A percentile compares a stretch with the other conserved stretches of the same genome.
Conservation (phyloP, 2,797 vertebrate genomes). For the Enteromius unitaeniatus region DNA sequence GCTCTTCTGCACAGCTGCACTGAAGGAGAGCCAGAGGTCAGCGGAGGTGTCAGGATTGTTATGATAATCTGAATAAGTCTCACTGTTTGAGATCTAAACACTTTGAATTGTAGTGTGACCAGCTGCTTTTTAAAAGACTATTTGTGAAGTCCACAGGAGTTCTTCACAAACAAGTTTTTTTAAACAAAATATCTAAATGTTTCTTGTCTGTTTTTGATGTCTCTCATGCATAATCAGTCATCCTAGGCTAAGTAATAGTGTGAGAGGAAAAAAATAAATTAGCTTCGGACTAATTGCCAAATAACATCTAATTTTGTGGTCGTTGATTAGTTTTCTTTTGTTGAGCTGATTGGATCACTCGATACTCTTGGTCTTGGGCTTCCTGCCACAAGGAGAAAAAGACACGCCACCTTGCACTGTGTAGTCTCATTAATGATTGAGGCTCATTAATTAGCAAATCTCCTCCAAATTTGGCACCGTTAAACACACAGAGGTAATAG, state of each 20-base stretch:
- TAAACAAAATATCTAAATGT: not conserved
- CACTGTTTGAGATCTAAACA: conserved; percentile 61
- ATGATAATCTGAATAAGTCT: conserved; percentile 63
- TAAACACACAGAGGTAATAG: conserved; percentile 67
- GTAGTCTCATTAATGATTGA: conserved; percentile 73
- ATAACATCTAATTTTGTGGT: conserved; percentile 56
- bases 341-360: conserved; percentile 66
- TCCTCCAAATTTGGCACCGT: conserved; percentile 66
- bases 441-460: conserved; percentile 69
- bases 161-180: not conserved
- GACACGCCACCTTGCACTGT: conserved; percentile 66
- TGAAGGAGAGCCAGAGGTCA: conserved; percentile 52
- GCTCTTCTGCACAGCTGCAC: conserved; percentile 53
- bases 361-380: conserved; percentile 63
- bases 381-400: conserved; percentile 63
- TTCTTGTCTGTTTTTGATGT: not conserved
- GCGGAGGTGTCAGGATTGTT: conserved; percentile 58
- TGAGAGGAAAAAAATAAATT: conserved; percentile 57
- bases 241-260: not conserved
- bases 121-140: conserved; percentile 38
- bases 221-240: not conserved
- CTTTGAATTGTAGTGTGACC: conserved; percentile 21
- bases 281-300: conserved; percentile 60
- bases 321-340: conserved; percentile 75
- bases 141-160: conserved; percentile 20